Base-by-base conservation (phyloP, 1,140 invertebrate genomes). In the Zaprionus capensis region DNA sequence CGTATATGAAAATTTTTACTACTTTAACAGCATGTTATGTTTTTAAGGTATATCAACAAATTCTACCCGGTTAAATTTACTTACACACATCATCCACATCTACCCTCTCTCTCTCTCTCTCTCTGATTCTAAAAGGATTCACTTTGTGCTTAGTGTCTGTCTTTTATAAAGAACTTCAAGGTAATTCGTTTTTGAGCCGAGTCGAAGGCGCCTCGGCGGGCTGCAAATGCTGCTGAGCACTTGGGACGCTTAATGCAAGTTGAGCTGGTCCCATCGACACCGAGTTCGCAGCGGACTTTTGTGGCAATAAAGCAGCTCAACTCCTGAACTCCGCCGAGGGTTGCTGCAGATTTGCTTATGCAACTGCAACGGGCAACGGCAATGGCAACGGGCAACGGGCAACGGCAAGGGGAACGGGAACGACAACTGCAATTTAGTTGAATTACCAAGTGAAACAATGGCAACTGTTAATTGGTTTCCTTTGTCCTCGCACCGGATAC, bases 391-490 rank as follows among this genome's bases (percentile, higher is more conserved):
- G 78, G 53, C 71, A 78, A 71, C 68, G 69, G 78, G 81, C 69
- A 88, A 79, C 57, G 62, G 72, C 49, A 68, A 49, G 38, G 38
- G 80, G 28, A 7, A 31, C 7, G 38, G 38, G 80, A 68, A 72
- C 69, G 69, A 70, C 81, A 88, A 71, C 83, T 90, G 85, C 85
- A 90, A 90, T 90, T 90, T 90, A 90, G 86, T 90, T 90, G 85
- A 90, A 90, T 90, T 90, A 90, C 85, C 85, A 90, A 90, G 76
- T 91, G 86, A 90, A 90, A 90, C 85, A 90, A 90, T 90, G 86
- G 85, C 82, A 79, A 80, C 79, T 90, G 85, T 90, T 90, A 90
- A 90, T 90, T 90, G 85, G 85, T 90, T 90, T 90, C 85, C 85
- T 90, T 90, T 90, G 86, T 90, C 79, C 82, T 81, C 71, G 51